Evolutionary conservation across 2,113 vertebrate genomes (phyloP), one percentile per base, ranked within the genome.

Genomic region (Petroica traversi): DNA sequence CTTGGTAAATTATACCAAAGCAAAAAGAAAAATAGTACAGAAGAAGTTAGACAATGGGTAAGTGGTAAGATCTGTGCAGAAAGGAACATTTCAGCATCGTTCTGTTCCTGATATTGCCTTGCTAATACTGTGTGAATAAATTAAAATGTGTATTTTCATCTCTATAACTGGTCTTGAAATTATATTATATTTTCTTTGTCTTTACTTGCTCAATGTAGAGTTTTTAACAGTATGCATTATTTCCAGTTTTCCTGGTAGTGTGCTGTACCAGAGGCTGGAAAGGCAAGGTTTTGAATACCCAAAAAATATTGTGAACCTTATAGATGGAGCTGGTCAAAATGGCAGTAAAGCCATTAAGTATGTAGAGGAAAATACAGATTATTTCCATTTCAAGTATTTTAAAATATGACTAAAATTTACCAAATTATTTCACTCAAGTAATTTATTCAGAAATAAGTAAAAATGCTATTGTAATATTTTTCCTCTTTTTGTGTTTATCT

Each of bases 271-370:
- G 26, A 77, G 8, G 19, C n/a, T 74, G 17, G 72, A 68, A 51
- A 72, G 12, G 8, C 9, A 54, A 88, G 43, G 20, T 57, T 45
- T 40, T 67, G n/a, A 2, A 7, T 34, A 74, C 7, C 5, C 10
- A 1, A 36, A 46, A 45, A 36, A 25, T 54, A 40, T 72, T 82
- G 28, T 48, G 11, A 82, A 12, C 2, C 33, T 92, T 74, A 20
- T n/a, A 54, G 26, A 14, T 34, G 24, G 38, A 89, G 11, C 25
- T 91, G 8, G 10, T 45, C 69, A 75, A 92, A 91, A 52, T 29
- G 18, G 9, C 25, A 66, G 23, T 11, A 69, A 85, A 85, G 6
- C 0, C n/a, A n/a, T n/a, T n/a, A n/a, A n/a, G 1, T 2, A 0
- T 48, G 8, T 31, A 11, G 20, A 83, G 19, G 36, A 80, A 88